Evolutionary conservation across 2,797 vertebrate species (phyloP), one percentile per base, ranked within the genome.

Genomic region (Tolypeutes matacus): DNA sequence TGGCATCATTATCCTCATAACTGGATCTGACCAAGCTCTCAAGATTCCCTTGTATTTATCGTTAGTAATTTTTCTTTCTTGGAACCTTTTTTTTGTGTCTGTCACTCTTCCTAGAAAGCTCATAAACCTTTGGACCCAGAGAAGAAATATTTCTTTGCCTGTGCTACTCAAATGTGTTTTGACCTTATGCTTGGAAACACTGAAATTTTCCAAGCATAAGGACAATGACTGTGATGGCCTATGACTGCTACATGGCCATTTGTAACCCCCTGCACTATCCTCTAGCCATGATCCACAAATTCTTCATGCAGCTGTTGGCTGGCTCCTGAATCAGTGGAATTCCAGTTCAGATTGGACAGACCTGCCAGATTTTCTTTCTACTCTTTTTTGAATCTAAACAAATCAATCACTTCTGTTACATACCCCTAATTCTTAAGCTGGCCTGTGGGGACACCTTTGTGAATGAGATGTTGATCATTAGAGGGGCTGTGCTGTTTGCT

Each of bases 191-290:
- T 80, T 65, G 69, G 31, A 62, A 73, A 39, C 0, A 73, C 36
- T 5, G 42, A 91, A 67, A 86, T 69, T 23, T 86, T 86, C 13
- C 12, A n/a, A n/a, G n/a, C n/a, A n/a, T n/a, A n/a, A n/a, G n/a
- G n/a, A n/a, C n/a, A n/a, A n/a, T 91, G 69, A 58, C 70, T 29
- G 69, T 65, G 7, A 95, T 83, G 92, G 82, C 39, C 8, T 82
- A 65, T 51, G 67, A 90, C 18, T 81, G 51, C 49, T 93, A 73
- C n/a, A n/a, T 87, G 31, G 85, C 84, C 36, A 87, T 92, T 25
- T 92, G 77, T 34, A 92, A 92, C 27, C 85, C 89, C 20, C 78
- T 92, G 31, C 27, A 70, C 23, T 92, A 77, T 69, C n/a, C 73
- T 31, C 7, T 89, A 46, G 69, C n/a, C 12, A 91, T 95, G 86